Evolutionary conservation across 2,888 invertebrate species (phyloP), one percentile per base, ranked within the genome.

Genomic region (Drosophila atripex): DNA sequence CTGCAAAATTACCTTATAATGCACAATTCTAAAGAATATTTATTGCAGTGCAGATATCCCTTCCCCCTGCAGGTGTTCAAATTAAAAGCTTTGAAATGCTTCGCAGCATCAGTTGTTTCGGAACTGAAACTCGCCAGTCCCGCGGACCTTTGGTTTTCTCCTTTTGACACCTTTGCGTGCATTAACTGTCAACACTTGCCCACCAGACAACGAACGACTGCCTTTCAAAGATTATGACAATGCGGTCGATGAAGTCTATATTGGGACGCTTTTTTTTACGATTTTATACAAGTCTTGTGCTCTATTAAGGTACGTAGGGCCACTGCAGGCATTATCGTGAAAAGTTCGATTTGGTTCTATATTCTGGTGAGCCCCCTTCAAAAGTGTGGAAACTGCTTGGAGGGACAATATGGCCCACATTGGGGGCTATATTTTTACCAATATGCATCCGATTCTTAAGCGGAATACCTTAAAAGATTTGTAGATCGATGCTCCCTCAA

Each of bases 171-270:
- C 56, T 68, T 46, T 57, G 32, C 65, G 49, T 50, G 38, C 65
- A 65, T 71, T 78, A 71, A 64, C 50, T 71, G 73, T 75, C 76
- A 77, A 60, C 78, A 63, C 65, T 69, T 51, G 49, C 30, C 45
- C 57, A 1, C 69, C 66, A 53, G 47, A 57, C 25, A 32, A 30
- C 23, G 39, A 28, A 47, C 47, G 59, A 45, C 39, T 53, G 41
- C 51, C 39, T 57, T 71, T 60, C 61, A 58, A 71, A 53, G 64
- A 39, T 63, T 75, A 75, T 75, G 75, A 71, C 63, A 51, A 57
- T 57, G 50, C 56, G 43, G 25, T n/a, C 16, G 25, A 63, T 49
- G 59, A 59, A 59, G 41, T 50, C 28, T 58, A 38, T 35, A 54
- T 58, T 46, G 41, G 18, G 23, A 5, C n/a, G 23, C n/a, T 9